These are phyloP conservation scores for Melinopterus prodromus DNA, from an alignment of 2,888 invertebrate species.

Conservation along the genomic window DNA sequence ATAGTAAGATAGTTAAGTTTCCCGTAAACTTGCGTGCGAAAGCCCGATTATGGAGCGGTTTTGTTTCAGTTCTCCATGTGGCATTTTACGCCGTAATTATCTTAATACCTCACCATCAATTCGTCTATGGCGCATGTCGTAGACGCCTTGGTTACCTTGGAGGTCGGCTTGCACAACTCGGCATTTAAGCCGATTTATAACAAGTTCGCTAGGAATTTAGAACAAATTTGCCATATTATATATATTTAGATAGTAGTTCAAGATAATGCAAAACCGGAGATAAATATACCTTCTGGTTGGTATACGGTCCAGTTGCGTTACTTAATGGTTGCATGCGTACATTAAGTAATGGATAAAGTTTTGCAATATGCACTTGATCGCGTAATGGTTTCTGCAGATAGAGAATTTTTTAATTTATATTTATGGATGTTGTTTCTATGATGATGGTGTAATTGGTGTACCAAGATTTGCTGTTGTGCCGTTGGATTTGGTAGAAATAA, in stretches of 20 bases:
- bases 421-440: background rate
- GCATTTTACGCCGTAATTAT: background rate
- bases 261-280: background rate
- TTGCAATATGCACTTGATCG: background rate
- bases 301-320: background rate
- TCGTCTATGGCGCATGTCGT: background rate
- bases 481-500: no score
- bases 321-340: background rate
- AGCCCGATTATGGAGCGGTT: background rate
- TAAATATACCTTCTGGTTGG: background rate
- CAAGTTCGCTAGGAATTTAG: background rate
- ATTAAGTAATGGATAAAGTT: background rate
- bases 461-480: no score
- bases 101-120: conserved; percentile 4
- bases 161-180: background rate
- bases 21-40: background rate
- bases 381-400: background rate
- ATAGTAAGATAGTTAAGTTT: background rate
- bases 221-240: background rate
- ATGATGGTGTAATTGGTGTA: background rate
- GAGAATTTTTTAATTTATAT: background rate
- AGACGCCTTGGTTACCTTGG: background rate
- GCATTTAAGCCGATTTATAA: background rate
- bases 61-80: background rate
- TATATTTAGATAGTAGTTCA: background rate